Evolutionary conservation across 2,113 vertebrate genomes (phyloP).

Genomic region (Dromiciops gliroides): DNA sequence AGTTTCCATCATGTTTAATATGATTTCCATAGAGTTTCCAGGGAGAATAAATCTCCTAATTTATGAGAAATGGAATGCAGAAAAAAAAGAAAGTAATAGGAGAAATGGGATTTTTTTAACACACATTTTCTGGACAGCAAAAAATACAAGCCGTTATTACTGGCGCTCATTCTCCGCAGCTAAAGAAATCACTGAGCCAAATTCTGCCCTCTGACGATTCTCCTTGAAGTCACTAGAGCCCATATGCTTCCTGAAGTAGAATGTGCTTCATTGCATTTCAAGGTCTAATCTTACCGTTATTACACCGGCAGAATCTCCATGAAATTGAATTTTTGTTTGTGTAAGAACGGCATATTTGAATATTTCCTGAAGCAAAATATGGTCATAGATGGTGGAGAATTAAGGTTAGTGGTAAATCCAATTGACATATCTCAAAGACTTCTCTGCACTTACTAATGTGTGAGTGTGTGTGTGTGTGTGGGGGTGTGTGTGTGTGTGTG

Average conservation of each 20-base stretch:
- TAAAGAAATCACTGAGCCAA: conserved; percentile 72
- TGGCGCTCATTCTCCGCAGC: conserved; percentile 63
- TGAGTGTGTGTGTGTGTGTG: neutral
- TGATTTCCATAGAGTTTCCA: conserved; percentile 52
- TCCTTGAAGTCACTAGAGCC: conserved; percentile 67
- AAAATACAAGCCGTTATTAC: conserved; percentile 69
- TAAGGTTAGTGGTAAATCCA: conserved; percentile 77
- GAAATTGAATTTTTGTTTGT: conserved; percentile 73
- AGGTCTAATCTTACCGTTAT: conserved; percentile 66
- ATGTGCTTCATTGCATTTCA: conserved; percentile 60
- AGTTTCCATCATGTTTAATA: conserved; percentile 60
- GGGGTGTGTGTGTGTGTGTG: too few relatives aligned
- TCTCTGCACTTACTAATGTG: conserved; percentile 75
- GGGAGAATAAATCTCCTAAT: conserved; percentile 49
- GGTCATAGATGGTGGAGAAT: conserved; percentile 68
- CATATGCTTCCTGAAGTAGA: conserved; percentile 74
- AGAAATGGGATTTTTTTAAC: neutral
- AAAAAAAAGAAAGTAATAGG: conserved; percentile 39
- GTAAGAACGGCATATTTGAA: conserved; percentile 57
- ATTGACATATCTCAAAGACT: conserved; percentile 73
- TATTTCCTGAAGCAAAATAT: conserved; percentile 70
- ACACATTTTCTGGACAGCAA: conserved; percentile 66
- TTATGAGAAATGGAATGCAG: conserved; percentile 50
- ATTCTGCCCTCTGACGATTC: conserved; percentile 74
- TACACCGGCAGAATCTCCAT: conserved; percentile 68